These are phyloP conservation scores for Mola mola DNA, from an alignment of 2,113 vertebrate genomes.

Conservation along the genomic window DNA sequence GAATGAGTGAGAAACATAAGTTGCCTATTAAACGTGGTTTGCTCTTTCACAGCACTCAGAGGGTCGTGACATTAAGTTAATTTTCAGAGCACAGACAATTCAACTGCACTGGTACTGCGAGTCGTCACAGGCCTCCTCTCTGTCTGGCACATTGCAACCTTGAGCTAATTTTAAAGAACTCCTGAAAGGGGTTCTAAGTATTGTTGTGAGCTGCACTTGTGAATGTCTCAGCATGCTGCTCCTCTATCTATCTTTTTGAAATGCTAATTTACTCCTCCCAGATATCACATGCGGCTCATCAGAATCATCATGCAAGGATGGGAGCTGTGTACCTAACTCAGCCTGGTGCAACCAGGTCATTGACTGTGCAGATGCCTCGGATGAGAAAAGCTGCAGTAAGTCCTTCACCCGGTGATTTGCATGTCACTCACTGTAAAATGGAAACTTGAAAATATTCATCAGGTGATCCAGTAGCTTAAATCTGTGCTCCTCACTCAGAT, in stretches of 20 bases:
- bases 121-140: neutral
- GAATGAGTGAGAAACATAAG: too few species aligned
- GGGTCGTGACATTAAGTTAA: neutral
- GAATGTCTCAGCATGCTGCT: constrained; percentile 20
- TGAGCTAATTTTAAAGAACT: constrained; percentile 32
- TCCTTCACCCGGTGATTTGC: constrained; percentile 33
- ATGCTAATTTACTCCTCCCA: constrained; percentile 69
- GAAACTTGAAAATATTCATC: constrained; percentile 10
- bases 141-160: constrained; percentile 11
- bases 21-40: constrained; percentile 12
- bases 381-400: constrained; percentile 97
- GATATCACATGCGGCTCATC: constrained; percentile 87
- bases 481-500: constrained; percentile 9
- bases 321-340: constrained; percentile 88
- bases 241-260: constrained; percentile 51
- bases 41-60: constrained; percentile 4
- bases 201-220: constrained; percentile 36
- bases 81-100: neutral
- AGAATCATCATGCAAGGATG: constrained; percentile 91
- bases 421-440: neutral
- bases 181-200: constrained; percentile 9
- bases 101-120: neutral
- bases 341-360: constrained; percentile 95
- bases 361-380: constrained; percentile 94
- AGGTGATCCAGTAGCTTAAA: constrained; percentile 21